Base-by-base conservation (phyloP, 1,140 invertebrate genomes). In the Choristoneura fumiferana region DNA sequence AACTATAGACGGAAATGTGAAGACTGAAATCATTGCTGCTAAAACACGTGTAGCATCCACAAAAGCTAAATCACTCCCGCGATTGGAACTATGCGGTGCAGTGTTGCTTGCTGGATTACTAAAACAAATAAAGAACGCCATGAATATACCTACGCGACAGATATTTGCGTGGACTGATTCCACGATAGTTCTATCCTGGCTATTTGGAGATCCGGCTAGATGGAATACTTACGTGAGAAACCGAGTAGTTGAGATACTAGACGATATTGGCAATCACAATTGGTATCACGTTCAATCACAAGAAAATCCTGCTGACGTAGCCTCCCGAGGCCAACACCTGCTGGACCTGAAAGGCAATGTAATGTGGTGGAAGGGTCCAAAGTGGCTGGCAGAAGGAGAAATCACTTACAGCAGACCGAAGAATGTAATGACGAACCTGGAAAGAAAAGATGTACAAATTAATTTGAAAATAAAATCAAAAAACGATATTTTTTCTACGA, bases 71-170 rank as follows among this genome's bases (percentile, higher is more conserved):
- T 67, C 85, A 3, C 72, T 90, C 13, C 82, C 87, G 3, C 37
- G 81, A 36, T 59, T 91, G 17, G 91, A 91, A 72, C 62, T 91
- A 1, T 83, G 71, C 37, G 90, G 64, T 13, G 84, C 87, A 2
- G n/a, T 39, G 12, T 12, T 87, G 60, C 17, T 72, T 1, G 43
- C 67, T 4, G n/a, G 62, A 34, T 39, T 74, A 6, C 8, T 61
- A 2, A 54, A 58, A 38, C 45, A 63, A 8, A 40, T 73, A 1
- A 14, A 14, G 39, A 8, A 60, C 34, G 37, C 60, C 0, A 53
- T 71, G 40, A 22, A 39, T 54, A 34, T 63, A 39, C 8, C 62
- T 5, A 22, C 18, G 29, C 37, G 33, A 22, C 37, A 69, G 0
- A 69, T 75, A 5, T 68, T 52, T 49, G 71, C 60, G 17, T 84